A percentile compares a stretch with the other conserved stretches of the same genome.
Evolutionary conservation across 2,888 invertebrate genomes (phyloP).

Genomic region (Plebejus melissa): DNA sequence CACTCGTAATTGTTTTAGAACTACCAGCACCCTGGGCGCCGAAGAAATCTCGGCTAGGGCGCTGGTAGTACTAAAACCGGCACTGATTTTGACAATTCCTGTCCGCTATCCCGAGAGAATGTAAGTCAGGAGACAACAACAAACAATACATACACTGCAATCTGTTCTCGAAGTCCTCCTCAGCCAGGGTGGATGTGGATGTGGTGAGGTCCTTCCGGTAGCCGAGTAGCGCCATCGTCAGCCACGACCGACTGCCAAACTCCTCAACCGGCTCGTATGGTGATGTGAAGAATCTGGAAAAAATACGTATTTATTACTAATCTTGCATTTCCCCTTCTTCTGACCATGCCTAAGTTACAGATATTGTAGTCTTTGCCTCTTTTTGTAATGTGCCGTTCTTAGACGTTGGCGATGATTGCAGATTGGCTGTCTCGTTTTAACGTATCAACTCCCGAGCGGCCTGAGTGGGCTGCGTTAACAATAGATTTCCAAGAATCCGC

Average conservation of each 20-base stretch:
- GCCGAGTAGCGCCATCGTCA: slow-evolving; percentile 82
- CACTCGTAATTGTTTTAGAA: no score
- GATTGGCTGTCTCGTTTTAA: not conserved
- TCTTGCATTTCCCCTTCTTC: not conserved
- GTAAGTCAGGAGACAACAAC: not conserved
- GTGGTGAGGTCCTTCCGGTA: slow-evolving; percentile 81
- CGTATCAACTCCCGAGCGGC: no score
- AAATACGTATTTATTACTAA: not conserved
- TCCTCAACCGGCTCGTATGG: slow-evolving; percentile 71
- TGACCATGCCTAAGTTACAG: no score
- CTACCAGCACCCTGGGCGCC: no score
- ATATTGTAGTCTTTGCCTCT: no score
- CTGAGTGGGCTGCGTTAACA: no score
- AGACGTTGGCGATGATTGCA: not conserved
- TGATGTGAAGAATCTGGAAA: slow-evolving; percentile 68
- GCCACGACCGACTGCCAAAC: slow-evolving; percentile 76
- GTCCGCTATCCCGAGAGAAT: not conserved
- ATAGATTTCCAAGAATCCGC: no score
- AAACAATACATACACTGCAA: slow-evolving; percentile 51
- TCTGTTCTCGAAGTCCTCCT: slow-evolving; percentile 75
- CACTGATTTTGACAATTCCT: no score
- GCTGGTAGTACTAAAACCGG: no score
- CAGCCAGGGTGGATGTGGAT: slow-evolving; percentile 78
- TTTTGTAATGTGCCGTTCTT: no score
- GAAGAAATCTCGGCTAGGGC: no score